phyloP scores from a whole-genome alignment of 1,140 invertebrate genomes.

The Mactra quadrangularis region DNA sequence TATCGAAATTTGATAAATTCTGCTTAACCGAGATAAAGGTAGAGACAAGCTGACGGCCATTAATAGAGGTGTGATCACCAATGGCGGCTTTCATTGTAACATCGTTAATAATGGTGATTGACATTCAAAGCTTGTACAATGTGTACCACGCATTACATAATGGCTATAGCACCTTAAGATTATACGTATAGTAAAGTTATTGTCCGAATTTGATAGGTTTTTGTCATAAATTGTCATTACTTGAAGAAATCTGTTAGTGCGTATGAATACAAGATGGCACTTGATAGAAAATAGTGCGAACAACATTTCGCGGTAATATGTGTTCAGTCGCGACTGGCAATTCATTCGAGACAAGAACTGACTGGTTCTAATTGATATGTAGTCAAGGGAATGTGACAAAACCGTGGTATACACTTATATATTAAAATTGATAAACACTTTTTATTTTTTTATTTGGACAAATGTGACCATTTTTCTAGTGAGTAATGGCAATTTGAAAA shows the following conservation, averaged over 20 bases:
- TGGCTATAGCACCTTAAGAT: too few species aligned
- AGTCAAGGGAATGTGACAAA: not conserved
- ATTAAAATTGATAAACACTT: not conserved
- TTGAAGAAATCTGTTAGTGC: constrained; percentile 4
- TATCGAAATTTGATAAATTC: too few species aligned
- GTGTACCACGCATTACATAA: too few species aligned
- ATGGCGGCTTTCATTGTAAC: too few species aligned
- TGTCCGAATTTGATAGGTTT: too few species aligned
- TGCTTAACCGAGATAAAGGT: too few species aligned
- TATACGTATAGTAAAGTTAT: too few species aligned
- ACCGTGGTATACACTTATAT: not conserved
- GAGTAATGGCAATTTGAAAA: not conserved
- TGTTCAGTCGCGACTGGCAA: constrained; percentile 5
- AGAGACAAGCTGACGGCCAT: too few species aligned
- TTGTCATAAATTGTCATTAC: too few species aligned
- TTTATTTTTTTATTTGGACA: not conserved
- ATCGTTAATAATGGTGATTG: too few species aligned
- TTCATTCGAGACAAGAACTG: not conserved
- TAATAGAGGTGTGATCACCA: too few species aligned
- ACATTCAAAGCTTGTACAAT: too few species aligned
- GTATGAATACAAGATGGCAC: constrained; percentile 10
- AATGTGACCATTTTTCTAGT: not conserved
- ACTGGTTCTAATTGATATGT: constrained; percentile 11
- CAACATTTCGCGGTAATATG: constrained; percentile 5
- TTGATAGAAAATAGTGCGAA: constrained; percentile 16